Evolutionary conservation across 2,888 invertebrate species (phyloP).

Genomic region (Drosophila algonquin): DNA sequence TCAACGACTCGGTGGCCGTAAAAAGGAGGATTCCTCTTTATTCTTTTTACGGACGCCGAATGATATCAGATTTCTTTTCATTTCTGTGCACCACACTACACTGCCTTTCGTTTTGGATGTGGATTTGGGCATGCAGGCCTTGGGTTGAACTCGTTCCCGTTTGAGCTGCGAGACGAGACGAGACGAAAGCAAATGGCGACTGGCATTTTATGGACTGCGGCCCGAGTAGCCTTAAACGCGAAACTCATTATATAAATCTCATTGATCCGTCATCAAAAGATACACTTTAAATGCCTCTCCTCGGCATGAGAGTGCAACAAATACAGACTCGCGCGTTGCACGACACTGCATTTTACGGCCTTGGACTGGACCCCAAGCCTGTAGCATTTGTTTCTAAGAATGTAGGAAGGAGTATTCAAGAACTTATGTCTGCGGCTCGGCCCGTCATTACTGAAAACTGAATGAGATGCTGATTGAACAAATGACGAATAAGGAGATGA

Average conservation of each 20-base stretch:
- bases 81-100: constrained; percentile 5
- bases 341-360: constrained; percentile 18
- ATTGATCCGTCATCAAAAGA: constrained; percentile 74
- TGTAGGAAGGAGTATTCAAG: constrained; percentile 8
- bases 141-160: constrained; percentile 4
- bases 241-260: constrained; percentile 71
- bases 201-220: constrained; percentile 64
- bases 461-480: background rate
- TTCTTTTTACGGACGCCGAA: constrained; percentile 63
- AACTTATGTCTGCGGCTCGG: too few species aligned
- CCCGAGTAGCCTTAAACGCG: constrained; percentile 44
- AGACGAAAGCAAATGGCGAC: constrained; percentile 64
- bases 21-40: constrained; percentile 64
- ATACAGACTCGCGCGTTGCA: constrained; percentile 13
- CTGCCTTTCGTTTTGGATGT: constrained; percentile 41
- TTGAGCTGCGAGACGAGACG: constrained; percentile 3
- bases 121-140: constrained; percentile 22
- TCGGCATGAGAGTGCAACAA: constrained; percentile 33
- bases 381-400: constrained; percentile 32
- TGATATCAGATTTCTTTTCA: constrained; percentile 75
- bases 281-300: constrained; percentile 44
- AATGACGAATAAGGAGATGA: background rate
- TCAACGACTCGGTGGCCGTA: constrained; percentile 64
- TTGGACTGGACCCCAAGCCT: background rate
- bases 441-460: background rate